Conservation (phyloP, 2,888 invertebrate species). For the Campoplex capitator region DNA sequence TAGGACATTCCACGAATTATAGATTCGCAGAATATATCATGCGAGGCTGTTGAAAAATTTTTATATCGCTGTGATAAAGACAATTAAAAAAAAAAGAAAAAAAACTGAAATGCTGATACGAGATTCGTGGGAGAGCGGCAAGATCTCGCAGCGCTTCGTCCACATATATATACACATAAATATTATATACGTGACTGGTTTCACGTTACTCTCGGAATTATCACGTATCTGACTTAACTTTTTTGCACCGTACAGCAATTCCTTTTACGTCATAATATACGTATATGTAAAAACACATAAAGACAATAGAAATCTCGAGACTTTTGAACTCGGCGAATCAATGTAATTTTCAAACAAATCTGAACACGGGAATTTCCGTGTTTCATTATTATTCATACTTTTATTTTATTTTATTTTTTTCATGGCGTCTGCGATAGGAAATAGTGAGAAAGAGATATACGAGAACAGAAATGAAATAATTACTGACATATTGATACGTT, state of each 20-base stretch:
- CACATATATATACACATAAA: constrained; percentile 7
- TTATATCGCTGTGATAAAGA: constrained; percentile 10
- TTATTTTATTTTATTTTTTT: not conserved
- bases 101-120: constrained; percentile 68
- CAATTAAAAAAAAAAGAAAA: constrained; percentile 32
- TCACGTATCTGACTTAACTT: constrained; percentile 31
- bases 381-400: not conserved
- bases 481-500: not conserved
- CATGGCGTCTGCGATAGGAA: not conserved
- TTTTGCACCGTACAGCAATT: constrained; percentile 52
- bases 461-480: not conserved
- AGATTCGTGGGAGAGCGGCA: constrained; percentile 72
- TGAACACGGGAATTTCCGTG: constrained; percentile 20
- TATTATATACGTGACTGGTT: constrained; percentile 72
- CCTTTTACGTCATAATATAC: constrained; percentile 49
- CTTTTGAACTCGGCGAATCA: constrained; percentile 26
- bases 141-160: constrained; percentile 30
- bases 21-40: not conserved
- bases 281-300: not conserved
- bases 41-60: constrained; percentile 25
- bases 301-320: constrained; percentile 16
- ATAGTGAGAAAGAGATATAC: not conserved
- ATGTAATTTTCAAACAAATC: constrained; percentile 45
- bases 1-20: constrained; percentile 14
- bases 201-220: constrained; percentile 71